A percentile compares a stretch with the other conserved stretches of the same genome.
Evolutionary conservation across 2,113 vertebrate species (phyloP).

Genomic region (Otocyon megalotis): DNA sequence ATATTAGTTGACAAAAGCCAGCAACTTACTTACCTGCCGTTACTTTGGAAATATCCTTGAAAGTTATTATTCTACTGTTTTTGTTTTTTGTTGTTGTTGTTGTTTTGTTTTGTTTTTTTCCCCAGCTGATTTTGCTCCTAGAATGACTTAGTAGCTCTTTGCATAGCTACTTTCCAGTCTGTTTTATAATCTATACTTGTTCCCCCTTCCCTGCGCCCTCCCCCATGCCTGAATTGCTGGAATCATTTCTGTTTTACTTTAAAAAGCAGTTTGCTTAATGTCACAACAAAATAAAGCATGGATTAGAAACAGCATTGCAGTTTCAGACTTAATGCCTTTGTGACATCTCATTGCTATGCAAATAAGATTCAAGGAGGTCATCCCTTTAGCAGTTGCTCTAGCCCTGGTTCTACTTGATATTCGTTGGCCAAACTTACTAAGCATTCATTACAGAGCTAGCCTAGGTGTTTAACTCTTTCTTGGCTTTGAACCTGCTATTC

Average conservation of each 20-base stretch:
- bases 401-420: slow-evolving; percentile 80
- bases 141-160: not conserved
- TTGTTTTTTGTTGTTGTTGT: not conserved
- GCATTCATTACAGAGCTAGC: slow-evolving; percentile 69
- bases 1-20: slow-evolving; percentile 81
- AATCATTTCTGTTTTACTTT: slow-evolving; percentile 77
- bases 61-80: slow-evolving; percentile 48
- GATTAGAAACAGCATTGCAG: slow-evolving; percentile 72
- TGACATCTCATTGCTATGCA: slow-evolving; percentile 80
- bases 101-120: not conserved
- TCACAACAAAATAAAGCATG: slow-evolving; percentile 84
- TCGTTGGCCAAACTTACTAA: slow-evolving; percentile 68
- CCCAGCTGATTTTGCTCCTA: slow-evolving; percentile 29
- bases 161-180: slow-evolving; percentile 8
- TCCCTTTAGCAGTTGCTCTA: slow-evolving; percentile 79
- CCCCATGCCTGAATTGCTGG: not conserved
- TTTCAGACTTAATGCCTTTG: slow-evolving; percentile 75
- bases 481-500: not conserved
- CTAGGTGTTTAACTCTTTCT: slow-evolving; percentile 80
- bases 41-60: slow-evolving; percentile 76
- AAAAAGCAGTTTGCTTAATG: slow-evolving; percentile 72
- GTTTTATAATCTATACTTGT: slow-evolving; percentile 20
- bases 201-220: not conserved
- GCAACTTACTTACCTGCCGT: slow-evolving; percentile 83
- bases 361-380: slow-evolving; percentile 81